Conservation (phyloP, 2,797 vertebrate genomes). For the Numenius phaeopus region DNA sequence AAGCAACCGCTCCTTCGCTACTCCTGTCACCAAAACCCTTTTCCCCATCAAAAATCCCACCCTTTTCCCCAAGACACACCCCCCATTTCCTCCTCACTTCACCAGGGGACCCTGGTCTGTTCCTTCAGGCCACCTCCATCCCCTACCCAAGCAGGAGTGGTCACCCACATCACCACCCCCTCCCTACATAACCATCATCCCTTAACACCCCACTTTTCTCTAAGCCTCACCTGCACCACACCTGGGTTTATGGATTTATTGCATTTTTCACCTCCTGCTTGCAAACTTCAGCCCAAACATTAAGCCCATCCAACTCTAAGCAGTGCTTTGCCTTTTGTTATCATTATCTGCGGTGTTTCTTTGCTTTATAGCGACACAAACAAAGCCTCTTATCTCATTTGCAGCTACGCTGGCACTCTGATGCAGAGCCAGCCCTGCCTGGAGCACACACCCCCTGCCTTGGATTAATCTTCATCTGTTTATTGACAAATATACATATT, state of each 20-base stretch:
- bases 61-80: not conserved
- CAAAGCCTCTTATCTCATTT: not conserved
- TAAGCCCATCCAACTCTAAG: too few relatives aligned
- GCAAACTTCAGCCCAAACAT: not conserved
- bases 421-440: not conserved
- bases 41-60: not conserved
- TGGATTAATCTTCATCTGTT: not conserved
- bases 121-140: not conserved
- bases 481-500: not conserved
- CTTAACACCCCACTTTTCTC: not conserved
- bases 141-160: not conserved
- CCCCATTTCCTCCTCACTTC: too few relatives aligned
- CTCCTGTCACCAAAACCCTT: not conserved
- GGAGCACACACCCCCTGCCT: not conserved
- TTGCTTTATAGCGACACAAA: not conserved
- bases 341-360: not conserved
- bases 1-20: not conserved
- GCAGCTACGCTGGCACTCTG: not conserved
- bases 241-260: not conserved
- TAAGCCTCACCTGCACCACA: not conserved
- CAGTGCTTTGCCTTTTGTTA: not conserved
- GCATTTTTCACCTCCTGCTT: not conserved
- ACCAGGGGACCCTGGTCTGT: not conserved
- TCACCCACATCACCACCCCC: not conserved
- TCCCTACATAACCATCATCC: not conserved